Evolutionary conservation across 2,113 vertebrate genomes (phyloP), one percentile per base, ranked within the genome.

Genomic region (Cyanoramphus novaezelandiae): DNA sequence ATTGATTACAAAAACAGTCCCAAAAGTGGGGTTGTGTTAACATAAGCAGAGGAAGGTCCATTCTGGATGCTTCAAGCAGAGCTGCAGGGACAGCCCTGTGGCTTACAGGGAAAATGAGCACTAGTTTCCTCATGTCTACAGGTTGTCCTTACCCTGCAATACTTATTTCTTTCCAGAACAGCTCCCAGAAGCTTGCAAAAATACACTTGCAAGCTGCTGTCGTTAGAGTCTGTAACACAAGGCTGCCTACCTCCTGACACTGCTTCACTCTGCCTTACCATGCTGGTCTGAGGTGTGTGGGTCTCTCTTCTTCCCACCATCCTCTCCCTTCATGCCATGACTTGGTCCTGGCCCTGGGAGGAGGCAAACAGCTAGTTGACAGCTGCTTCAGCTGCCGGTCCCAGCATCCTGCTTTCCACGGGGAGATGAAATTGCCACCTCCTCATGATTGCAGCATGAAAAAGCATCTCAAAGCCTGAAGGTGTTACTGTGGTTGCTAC

Each of bases 321-420:
- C 14, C 16, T 21, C 18, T 24, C 43, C 3, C 13, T 24, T 47
- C 2, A 2, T 10, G 29, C 24, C 35, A 9, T 15, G 24, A 24
- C n/a, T 35, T 80, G 15, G 1, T 16, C 44, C 44, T 80, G 11
- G 2, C 18, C 35, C n/a, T 13, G 11, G 9, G 1, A 3, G 7
- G 7, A 28, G 49, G 28, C 24, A 33, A 33, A 6, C 20, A 41
- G 10, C 2, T 21, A 29, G 11, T 55, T 41, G 23, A 7, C 5
- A 0, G 11, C 20, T 72, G 28, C 15, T 79, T 29, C 0, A 0
- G 13, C 25, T 64, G 25, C 29, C 1, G 1, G 24, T 44, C 7
- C 8, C 57, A 62, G 37, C 0, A 0, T 37, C 35, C 25, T 68
- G 23, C 24, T 68, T 72, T 50, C 46, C 25, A 19, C 17, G 17